These are phyloP conservation scores for Napeogenes inachia DNA, from an alignment of 2,888 invertebrate species.

Conservation along the genomic window DNA sequence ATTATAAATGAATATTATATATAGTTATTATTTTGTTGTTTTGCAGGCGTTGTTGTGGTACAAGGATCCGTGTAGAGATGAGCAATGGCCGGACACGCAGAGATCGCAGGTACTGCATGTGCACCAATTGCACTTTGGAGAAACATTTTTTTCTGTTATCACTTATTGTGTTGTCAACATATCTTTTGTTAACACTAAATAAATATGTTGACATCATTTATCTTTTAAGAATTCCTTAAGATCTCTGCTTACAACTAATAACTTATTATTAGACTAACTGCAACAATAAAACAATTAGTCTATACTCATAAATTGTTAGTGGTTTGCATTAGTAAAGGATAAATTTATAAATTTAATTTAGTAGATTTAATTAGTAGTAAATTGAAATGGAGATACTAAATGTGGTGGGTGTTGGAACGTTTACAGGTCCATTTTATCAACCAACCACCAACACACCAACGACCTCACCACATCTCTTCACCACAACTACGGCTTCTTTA, in stretches of 20 bases:
- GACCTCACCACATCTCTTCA: conserved; percentile 76
- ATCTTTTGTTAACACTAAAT: conserved; percentile 2
- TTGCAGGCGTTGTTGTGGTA: conserved; percentile 89
- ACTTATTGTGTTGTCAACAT: conserved; percentile 14
- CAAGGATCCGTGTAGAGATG: conserved; percentile 94
- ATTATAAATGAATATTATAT: no score
- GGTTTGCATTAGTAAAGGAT: conserved; percentile 11
- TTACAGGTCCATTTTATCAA: conserved; percentile 78
- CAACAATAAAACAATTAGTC: background rate
- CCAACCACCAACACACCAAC: conserved; percentile 77
- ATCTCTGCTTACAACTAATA: conserved; percentile 1
- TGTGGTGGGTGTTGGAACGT: conserved; percentile 79
- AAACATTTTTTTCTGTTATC: conserved; percentile 8
- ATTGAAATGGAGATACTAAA: conserved; percentile 63
- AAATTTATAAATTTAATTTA: conserved; percentile 15
- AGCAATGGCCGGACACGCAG: conserved; percentile 90
- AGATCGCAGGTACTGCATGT: conserved; percentile 77
- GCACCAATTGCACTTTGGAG: conserved; percentile 12
- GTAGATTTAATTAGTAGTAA: conserved; percentile 28
- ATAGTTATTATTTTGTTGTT: background rate
- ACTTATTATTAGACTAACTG: background rate
- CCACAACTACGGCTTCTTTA: conserved; percentile 73
- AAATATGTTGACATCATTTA: conserved; percentile 15
- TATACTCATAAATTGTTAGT: conserved; percentile 2
- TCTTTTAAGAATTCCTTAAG: background rate